A percentile compares a stretch with the other conserved stretches of the same genome.
Evolutionary conservation across 2,797 vertebrate species (phyloP).

Genomic region (Parauchenoglanis ngamensis): DNA sequence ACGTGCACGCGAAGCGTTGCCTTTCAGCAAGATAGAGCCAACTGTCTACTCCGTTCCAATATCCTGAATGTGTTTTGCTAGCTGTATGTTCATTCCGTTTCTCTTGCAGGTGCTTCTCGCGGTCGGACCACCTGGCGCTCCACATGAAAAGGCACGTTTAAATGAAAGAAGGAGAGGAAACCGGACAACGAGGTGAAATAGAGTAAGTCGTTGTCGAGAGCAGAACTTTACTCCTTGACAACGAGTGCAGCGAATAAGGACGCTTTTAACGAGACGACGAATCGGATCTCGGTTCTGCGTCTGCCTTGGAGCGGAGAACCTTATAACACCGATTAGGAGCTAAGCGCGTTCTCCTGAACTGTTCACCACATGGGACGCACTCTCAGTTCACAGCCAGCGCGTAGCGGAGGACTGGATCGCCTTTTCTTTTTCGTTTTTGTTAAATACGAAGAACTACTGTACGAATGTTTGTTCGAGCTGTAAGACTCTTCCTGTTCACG

Average conservation of each 20-base stretch:
- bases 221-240: constrained; percentile 3
- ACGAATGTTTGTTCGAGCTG: neutral
- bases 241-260: neutral
- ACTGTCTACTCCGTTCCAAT: neutral
- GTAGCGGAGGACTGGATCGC: neutral
- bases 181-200: constrained; percentile 54
- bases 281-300: neutral
- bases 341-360: neutral
- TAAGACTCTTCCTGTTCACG: neutral
- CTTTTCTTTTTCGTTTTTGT: neutral
- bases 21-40: too few relatives aligned
- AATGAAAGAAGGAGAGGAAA: constrained; percentile 54
- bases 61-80: too few relatives aligned
- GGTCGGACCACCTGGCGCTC: constrained; percentile 98
- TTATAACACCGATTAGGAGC: neutral
- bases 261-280: neutral
- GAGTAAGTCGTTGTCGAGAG: constrained; percentile 49
- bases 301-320: neutral
- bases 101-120: constrained; percentile 94
- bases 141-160: constrained; percentile 99
- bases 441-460: neutral
- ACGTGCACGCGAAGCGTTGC: too few relatives aligned
- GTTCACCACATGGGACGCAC: neutral
- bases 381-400: neutral
- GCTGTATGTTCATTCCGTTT: neutral